Evolutionary conservation across 2,888 invertebrate genomes (phyloP).

Genomic region (Aphrophora alni): DNA sequence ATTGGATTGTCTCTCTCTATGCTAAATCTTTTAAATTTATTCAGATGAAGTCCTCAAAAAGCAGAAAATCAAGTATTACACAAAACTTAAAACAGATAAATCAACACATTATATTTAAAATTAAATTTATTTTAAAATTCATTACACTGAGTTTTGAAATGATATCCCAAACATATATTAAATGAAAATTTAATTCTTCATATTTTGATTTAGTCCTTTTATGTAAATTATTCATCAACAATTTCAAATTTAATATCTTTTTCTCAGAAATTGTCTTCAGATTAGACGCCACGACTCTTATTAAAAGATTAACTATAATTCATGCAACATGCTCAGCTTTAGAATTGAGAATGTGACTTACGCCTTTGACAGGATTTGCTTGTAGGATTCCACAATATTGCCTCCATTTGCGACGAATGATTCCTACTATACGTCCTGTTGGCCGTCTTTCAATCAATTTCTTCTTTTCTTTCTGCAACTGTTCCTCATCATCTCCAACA

Average conservation of each 20-base stretch:
- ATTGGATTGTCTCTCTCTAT: too few relatives aligned
- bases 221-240: not conserved
- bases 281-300: not conserved
- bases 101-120: not conserved
- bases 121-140: not conserved
- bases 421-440: constrained; percentile 88
- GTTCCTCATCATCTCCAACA: constrained; percentile 46
- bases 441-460: constrained; percentile 58
- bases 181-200: not conserved
- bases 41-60: too few relatives aligned
- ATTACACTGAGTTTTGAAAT: not conserved
- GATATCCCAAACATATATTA: not conserved
- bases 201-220: not conserved
- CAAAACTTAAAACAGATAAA: not conserved
- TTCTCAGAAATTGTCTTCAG: not conserved
- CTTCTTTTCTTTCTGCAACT: constrained; percentile 53
- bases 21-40: too few relatives aligned
- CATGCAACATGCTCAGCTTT: not conserved
- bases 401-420: constrained; percentile 94
- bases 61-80: too few relatives aligned
- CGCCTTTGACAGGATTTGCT: constrained; percentile 73
- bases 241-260: not conserved
- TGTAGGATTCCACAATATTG: constrained; percentile 97
- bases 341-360: constrained; percentile 51
- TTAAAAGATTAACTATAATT: not conserved